Conservation (phyloP, 2,888 invertebrate genomes). For the Heteromurus nitidus region DNA sequence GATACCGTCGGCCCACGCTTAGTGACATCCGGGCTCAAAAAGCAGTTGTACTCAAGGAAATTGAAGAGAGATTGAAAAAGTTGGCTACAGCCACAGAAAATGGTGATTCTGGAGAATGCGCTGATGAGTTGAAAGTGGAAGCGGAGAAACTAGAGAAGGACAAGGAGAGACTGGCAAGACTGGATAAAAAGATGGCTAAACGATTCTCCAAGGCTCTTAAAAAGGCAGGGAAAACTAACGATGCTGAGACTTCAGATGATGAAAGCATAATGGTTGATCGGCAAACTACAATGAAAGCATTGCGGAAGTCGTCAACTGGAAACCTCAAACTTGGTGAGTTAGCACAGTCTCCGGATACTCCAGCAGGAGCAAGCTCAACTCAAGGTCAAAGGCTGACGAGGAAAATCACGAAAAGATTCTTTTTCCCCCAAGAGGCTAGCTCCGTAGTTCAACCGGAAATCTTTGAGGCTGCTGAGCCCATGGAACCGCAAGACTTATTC, state of each 20-base stretch:
- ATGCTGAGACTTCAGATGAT: constrained; percentile 74
- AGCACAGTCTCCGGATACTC: constrained; percentile 17
- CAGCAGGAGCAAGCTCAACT: neutral
- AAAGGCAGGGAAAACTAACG: constrained; percentile 67
- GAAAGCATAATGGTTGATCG: constrained; percentile 41
- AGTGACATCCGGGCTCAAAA: constrained; percentile 70
- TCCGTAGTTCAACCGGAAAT: constrained; percentile 60
- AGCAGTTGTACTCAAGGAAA: constrained; percentile 65
- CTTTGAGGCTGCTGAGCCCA: constrained; percentile 32
- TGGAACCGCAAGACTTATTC: constrained; percentile 50
- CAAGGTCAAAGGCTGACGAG: constrained; percentile 47
- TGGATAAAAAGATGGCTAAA: constrained; percentile 70
- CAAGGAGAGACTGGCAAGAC: constrained; percentile 72
- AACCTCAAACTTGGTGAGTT: constrained; percentile 32
- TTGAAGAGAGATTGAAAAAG: constrained; percentile 74
- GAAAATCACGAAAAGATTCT: constrained; percentile 67
- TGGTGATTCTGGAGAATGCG: constrained; percentile 70
- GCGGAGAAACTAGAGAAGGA: constrained; percentile 63
- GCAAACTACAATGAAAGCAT: constrained; percentile 73
- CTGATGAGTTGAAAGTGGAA: constrained; percentile 73
- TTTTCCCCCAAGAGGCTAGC: constrained; percentile 63
- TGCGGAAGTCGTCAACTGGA: constrained; percentile 32
- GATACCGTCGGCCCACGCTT: constrained; percentile 69
- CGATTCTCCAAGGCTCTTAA: constrained; percentile 64
- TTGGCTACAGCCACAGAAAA: constrained; percentile 74